Evolutionary conservation across 2,113 vertebrate species (phyloP).

Genomic region (Pseudonaja textilis): DNA sequence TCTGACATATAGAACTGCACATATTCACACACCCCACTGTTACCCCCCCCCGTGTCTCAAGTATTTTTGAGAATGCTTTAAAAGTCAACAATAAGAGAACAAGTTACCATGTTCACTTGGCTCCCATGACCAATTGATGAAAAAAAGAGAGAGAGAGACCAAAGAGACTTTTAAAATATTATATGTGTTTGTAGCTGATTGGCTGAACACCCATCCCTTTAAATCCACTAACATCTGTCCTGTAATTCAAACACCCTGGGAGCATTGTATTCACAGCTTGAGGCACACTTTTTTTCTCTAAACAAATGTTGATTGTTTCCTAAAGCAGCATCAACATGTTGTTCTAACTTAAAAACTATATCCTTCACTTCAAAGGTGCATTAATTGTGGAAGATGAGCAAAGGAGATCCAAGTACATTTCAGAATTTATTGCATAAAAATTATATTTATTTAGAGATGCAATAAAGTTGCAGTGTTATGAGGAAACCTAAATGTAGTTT

Average conservation of each 20-base stretch:
- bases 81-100: constrained; percentile 45
- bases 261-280: constrained; percentile 38
- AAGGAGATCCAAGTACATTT: neutral
- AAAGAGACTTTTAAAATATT: constrained; percentile 59
- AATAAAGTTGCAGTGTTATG: neutral
- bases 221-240: constrained; percentile 45
- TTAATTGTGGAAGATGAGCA: neutral
- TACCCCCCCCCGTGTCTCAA: constrained; percentile 11
- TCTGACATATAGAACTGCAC: constrained; percentile 41
- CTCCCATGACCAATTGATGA: constrained; percentile 52
- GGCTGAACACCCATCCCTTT: constrained; percentile 41
- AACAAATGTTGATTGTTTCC: constrained; percentile 54
- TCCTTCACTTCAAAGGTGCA: neutral
- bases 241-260: constrained; percentile 47
- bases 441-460: neutral
- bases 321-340: constrained; percentile 6
- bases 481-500: neutral
- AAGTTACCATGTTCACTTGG: constrained; percentile 48
- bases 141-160: constrained; percentile 26
- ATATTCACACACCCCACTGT: constrained; percentile 52
- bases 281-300: constrained; percentile 40
- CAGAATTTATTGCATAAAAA: neutral
- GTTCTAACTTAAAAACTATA: neutral
- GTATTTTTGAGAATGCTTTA: constrained; percentile 22
- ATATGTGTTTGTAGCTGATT: constrained; percentile 57